A percentile compares a stretch with the other conserved stretches of the same genome.
Evolutionary conservation across 1,140 invertebrate species (phyloP).

Genomic region (Panagrolaimus sp.): DNA sequence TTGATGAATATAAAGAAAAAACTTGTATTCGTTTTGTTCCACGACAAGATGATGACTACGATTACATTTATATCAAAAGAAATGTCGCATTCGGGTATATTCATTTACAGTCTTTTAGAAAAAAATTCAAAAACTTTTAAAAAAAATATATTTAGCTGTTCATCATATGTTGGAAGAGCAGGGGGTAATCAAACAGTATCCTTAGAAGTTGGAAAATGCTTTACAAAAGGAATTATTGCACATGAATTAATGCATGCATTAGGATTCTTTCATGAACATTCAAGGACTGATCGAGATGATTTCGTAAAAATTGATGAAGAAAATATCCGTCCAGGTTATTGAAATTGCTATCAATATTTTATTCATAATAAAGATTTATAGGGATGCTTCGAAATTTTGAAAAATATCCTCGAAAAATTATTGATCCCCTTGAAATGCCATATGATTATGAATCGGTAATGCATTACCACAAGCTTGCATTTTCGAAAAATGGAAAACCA

Average conservation of each 20-base stretch:
- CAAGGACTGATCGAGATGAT: conserved; percentile 53
- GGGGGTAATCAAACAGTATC: conserved; percentile 58
- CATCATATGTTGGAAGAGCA: conserved; percentile 56
- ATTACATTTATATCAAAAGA: conserved; percentile 58
- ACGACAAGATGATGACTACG: conserved; percentile 44
- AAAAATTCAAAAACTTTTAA: conserved; percentile 6
- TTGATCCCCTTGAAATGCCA: conserved; percentile 56
- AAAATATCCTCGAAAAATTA: conserved; percentile 57
- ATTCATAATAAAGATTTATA: conserved; percentile 21
- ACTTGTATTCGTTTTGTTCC: conserved; percentile 56
- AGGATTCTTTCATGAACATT: conserved; percentile 58
- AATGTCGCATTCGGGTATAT: conserved; percentile 52
- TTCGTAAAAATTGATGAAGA: conserved; percentile 55
- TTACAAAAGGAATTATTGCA: conserved; percentile 57
- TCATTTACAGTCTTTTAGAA: neutral
- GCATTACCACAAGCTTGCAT: conserved; percentile 58
- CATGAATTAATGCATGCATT: conserved; percentile 54
- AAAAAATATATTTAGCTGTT: conserved; percentile 41
- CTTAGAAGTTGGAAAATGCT: conserved; percentile 57
- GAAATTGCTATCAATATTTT: too few relatives aligned
- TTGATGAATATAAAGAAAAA: conserved; percentile 57
- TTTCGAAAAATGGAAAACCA: conserved; percentile 51
- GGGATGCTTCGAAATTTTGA: conserved; percentile 58
- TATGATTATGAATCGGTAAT: conserved; percentile 50
- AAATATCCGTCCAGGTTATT: conserved; percentile 52